Percentiles rank a stretch among this genome's conserved stretches.
These are phyloP conservation scores for Hyposmocoma kahamanoa DNA, from an alignment of 1,140 invertebrate species.

Conservation along the genomic window DNA sequence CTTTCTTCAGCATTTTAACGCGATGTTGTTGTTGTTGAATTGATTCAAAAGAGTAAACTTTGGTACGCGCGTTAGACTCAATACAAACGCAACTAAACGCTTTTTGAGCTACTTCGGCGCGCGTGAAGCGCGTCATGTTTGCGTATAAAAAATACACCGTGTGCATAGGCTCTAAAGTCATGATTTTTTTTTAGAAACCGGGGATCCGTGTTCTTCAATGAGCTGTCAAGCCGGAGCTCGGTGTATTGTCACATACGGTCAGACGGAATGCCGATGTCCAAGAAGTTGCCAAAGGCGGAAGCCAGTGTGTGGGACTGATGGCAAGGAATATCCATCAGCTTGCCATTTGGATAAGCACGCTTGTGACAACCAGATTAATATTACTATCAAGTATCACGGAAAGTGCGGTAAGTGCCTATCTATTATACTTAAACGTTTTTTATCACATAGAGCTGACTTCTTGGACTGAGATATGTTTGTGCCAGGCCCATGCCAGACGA, in stretches of 20 bases:
- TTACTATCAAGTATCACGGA: constrained; percentile 88
- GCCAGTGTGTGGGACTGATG: constrained; percentile 84
- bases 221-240: constrained; percentile 83
- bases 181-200: constrained; percentile 75
- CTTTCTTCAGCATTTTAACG: no score
- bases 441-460: no score
- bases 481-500: no score
- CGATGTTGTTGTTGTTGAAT: no score
- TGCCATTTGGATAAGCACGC: constrained; percentile 87
- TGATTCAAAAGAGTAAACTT: no score
- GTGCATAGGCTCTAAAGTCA: no score
- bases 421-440: neutral
- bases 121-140: no score
- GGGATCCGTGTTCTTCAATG: constrained; percentile 83
- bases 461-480: no score
- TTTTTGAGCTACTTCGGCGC: no score
- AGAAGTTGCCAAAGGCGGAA: constrained; percentile 81
- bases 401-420: constrained; percentile 86
- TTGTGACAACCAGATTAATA: constrained; percentile 82
- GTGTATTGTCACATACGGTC: constrained; percentile 85
- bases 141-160: no score
- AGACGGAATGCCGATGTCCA: constrained; percentile 83
- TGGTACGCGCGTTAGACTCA: no score
- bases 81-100: no score
- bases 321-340: constrained; percentile 81